phyloP scores from a whole-genome alignment of 1,140 invertebrate species.

The Drosophila kanapiae region DNA sequence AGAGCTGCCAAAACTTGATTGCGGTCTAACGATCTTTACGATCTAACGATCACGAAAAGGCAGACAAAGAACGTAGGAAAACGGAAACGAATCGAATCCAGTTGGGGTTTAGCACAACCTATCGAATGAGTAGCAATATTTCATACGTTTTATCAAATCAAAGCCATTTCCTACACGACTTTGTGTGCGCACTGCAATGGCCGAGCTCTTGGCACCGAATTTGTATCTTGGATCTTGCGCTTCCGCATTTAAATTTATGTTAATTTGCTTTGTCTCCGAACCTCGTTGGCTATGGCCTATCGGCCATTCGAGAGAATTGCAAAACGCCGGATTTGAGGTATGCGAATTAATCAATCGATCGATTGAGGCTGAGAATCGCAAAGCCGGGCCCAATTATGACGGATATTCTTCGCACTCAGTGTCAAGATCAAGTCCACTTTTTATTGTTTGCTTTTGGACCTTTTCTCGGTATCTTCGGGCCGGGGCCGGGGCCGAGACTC shows the following conservation, averaged over 20 bases:
- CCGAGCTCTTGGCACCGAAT: constrained; percentile 30
- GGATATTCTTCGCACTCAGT: constrained; percentile 58
- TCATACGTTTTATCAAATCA: constrained; percentile 39
- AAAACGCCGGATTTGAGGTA: constrained; percentile 35
- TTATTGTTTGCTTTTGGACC: constrained; percentile 37
- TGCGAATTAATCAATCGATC: constrained; percentile 45
- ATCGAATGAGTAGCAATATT: constrained; percentile 43
- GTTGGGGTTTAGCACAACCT: constrained; percentile 34
- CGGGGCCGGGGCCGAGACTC: background rate
- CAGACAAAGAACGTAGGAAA: constrained; percentile 62
- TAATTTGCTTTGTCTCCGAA: constrained; percentile 57
- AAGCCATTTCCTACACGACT: constrained; percentile 58
- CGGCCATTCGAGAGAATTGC: constrained; percentile 32
- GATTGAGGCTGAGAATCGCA: constrained; percentile 29
- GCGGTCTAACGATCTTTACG: background rate
- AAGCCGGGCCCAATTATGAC: constrained; percentile 41
- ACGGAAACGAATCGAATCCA: constrained; percentile 46
- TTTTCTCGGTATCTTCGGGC: constrained; percentile 28
- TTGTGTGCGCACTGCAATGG: constrained; percentile 29
- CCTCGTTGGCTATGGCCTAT: constrained; percentile 3
- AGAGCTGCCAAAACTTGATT: constrained; percentile 26
- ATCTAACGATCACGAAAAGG: constrained; percentile 11
- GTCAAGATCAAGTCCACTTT: constrained; percentile 65
- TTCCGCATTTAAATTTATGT: constrained; percentile 73
- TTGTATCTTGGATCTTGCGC: constrained; percentile 42